Conservation (phyloP, 2,797 vertebrate genomes). For the Microctenopoma steveboyesi region DNA sequence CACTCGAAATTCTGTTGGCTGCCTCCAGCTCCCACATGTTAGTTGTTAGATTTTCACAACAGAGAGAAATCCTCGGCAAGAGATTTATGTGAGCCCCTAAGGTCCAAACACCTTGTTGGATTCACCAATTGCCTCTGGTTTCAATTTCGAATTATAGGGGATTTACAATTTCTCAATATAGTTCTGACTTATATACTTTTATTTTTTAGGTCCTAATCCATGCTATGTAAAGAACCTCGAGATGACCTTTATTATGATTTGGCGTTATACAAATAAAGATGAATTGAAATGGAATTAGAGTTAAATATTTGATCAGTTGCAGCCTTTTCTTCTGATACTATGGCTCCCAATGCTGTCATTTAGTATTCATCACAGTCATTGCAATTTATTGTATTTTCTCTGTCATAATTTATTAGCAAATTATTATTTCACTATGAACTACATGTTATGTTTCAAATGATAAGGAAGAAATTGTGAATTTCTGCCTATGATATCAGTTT, state of each 20-base stretch:
- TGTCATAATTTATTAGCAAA: slow-evolving; percentile 5
- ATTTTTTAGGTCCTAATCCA: no score
- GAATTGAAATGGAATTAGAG: neutral
- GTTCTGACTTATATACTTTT: no score
- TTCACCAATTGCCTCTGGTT: slow-evolving; percentile 48
- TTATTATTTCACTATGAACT: neutral
- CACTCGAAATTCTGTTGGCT: slow-evolving; percentile 10
- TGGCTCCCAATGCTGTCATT: slow-evolving; percentile 8
- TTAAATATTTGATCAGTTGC: slow-evolving; percentile 38
- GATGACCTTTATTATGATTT: no score
- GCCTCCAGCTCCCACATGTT: slow-evolving; percentile 26
- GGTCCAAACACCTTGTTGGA: slow-evolving; percentile 51
- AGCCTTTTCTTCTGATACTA: slow-evolving; percentile 31
- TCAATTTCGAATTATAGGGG: slow-evolving; percentile 39
- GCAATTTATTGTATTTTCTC: slow-evolving; percentile 25
- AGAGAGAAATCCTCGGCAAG: slow-evolving; percentile 27
- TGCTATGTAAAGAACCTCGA: no score
- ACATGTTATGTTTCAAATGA: neutral
- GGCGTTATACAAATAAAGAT: no score
- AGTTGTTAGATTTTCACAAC: slow-evolving; percentile 27
- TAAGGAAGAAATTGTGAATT: neutral
- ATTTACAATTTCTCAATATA: slow-evolving; percentile 31
- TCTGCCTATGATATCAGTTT: neutral
- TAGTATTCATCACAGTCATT: slow-evolving; percentile 22
- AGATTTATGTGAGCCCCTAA: slow-evolving; percentile 44